phyloP scores from a whole-genome alignment of 2,888 invertebrate genomes.

The Orthosia cruda region DNA sequence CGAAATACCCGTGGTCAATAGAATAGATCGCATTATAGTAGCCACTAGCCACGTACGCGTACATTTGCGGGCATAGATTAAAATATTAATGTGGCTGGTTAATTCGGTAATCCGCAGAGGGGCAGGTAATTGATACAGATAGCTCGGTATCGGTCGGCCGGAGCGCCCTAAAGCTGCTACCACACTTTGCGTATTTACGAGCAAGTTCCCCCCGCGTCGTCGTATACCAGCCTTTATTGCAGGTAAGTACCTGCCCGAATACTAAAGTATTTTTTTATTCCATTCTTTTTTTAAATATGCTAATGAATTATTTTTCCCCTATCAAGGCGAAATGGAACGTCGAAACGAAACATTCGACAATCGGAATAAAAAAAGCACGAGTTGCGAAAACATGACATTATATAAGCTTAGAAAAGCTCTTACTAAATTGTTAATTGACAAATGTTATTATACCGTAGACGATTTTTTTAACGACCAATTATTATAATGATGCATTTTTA shows the following conservation, averaged over 20 bases:
- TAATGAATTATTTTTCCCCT: neutral
- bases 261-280: slow-evolving; percentile 7
- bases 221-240: slow-evolving; percentile 13
- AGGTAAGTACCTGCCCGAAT: slow-evolving; percentile 11
- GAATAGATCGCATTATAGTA: slow-evolving; percentile 58
- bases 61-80: slow-evolving; percentile 70
- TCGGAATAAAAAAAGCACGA: slow-evolving; percentile 9
- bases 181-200: slow-evolving; percentile 63
- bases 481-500: no score
- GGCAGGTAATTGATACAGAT: slow-evolving; percentile 76
- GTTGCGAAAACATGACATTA: no score
- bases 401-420: no score
- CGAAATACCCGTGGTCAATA: slow-evolving; percentile 48
- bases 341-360: slow-evolving; percentile 1
- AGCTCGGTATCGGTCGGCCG: slow-evolving; percentile 64
- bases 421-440: no score
- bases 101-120: slow-evolving; percentile 73
- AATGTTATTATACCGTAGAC: no score
- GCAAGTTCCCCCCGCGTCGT: slow-evolving; percentile 26
- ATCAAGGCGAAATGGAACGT: neutral
- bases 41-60: slow-evolving; percentile 41
- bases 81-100: slow-evolving; percentile 75
- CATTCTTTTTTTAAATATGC: neutral
- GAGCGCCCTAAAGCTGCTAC: slow-evolving; percentile 57
- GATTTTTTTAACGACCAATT: no score